Evolutionary conservation across 1,140 invertebrate genomes (phyloP).

Genomic region (Trissolcus basalis): DNA sequence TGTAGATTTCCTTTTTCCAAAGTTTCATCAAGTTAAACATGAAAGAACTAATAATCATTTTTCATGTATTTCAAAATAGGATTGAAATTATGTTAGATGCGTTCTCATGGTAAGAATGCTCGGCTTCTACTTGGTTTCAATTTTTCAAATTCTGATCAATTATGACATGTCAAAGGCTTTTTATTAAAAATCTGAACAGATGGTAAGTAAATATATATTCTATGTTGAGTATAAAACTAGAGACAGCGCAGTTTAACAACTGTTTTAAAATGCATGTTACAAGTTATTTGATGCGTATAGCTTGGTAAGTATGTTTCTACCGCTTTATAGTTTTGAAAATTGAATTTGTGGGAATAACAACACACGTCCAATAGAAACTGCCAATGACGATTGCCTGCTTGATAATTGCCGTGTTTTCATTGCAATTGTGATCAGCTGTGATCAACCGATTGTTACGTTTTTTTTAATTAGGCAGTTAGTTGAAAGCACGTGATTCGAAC

Average conservation of each 20-base stretch:
- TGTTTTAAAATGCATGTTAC: conserved; percentile 17
- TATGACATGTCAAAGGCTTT: conserved; percentile 2
- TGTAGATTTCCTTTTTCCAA: neutral
- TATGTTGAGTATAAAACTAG: conserved; percentile 20
- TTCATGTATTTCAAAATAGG: no score
- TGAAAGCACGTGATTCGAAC: no score
- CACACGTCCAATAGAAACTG: neutral
- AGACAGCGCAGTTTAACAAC: conserved; percentile 4
- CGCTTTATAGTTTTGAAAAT: conserved; percentile 1
- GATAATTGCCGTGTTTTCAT: no score
- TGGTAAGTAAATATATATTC: conserved; percentile 26
- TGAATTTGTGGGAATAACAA: neutral
- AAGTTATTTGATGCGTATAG: conserved; percentile 5
- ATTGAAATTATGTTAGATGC: no score
- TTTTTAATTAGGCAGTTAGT: no score
- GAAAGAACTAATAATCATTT: no score
- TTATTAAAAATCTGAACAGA: conserved; percentile 11
- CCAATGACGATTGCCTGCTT: no score
- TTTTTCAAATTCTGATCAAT: conserved; percentile 1
- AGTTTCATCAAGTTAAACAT: no score
- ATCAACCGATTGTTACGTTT: no score
- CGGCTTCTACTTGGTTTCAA: no score
- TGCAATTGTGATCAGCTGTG: no score
- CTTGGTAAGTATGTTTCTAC: conserved; percentile 12
- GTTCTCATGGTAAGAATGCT: no score